These are phyloP conservation scores for Herpailurus yagouaroundi DNA, from an alignment of 2,113 vertebrate genomes.

Conservation along the genomic window DNA sequence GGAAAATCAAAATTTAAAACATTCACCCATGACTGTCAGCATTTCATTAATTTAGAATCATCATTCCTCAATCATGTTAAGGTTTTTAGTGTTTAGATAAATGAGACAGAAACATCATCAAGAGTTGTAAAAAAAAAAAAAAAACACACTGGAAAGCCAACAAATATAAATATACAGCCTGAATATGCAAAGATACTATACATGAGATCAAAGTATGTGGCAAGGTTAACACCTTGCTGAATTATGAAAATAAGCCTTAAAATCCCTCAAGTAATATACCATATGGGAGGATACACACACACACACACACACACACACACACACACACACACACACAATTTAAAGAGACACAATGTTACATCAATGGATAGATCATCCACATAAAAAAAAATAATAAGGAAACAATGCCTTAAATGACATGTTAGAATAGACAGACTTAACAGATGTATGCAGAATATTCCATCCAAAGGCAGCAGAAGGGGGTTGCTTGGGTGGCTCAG, in stretches of 20 bases:
- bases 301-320: neutral
- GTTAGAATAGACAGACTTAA: neutral
- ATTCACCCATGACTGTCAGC: neutral
- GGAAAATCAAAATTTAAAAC: neutral
- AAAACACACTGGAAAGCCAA: neutral
- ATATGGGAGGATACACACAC: neutral
- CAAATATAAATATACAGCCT: neutral
- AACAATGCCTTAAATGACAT: neutral
- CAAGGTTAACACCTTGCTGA: neutral
- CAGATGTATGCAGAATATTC: neutral
- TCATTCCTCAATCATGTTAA: neutral
- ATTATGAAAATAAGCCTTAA: constrained; percentile 8
- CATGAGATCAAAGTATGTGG: neutral
- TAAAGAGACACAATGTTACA: neutral
- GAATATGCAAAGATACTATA: neutral
- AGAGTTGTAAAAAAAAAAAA: neutral
- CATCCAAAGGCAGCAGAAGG: neutral
- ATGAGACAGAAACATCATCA: neutral
- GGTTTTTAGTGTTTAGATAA: neutral
- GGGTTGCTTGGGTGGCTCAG: too few species aligned
- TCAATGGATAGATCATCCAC: neutral
- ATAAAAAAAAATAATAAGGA: neutral
- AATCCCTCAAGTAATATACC: neutral
- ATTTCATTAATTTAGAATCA: neutral
- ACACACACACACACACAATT: neutral